Evolutionary conservation across 2,888 invertebrate genomes (phyloP).

Genomic region (Cataglyphis cursor): DNA sequence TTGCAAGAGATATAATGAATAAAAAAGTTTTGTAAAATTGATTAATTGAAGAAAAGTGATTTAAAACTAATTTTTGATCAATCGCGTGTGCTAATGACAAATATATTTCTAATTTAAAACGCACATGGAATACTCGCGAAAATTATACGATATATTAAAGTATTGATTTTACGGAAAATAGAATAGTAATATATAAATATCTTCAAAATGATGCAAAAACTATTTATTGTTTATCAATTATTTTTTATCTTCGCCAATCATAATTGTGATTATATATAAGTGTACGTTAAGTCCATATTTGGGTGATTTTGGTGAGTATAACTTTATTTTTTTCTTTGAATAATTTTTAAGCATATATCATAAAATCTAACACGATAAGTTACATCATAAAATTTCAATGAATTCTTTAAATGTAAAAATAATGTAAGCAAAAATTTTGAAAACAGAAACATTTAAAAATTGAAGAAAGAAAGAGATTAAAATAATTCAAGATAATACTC

Average conservation of each 20-base stretch:
- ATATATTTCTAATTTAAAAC: slow-evolving; percentile 6
- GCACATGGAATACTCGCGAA: background rate
- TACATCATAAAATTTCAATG: background rate
- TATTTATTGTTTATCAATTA: background rate
- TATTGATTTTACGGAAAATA: background rate
- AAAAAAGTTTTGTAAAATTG: background rate
- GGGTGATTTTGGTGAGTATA: slow-evolving; percentile 9
- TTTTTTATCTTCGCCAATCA: background rate
- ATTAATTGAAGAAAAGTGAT: background rate
- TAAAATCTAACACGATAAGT: background rate
- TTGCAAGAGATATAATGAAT: background rate
- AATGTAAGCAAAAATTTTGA: background rate
- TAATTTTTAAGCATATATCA: background rate
- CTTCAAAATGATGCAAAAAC: slow-evolving; percentile 4
- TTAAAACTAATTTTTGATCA: background rate
- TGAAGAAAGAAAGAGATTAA: background rate
- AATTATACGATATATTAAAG: background rate
- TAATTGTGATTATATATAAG: background rate
- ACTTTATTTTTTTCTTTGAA: background rate
- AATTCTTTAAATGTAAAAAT: background rate
- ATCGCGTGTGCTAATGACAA: background rate
- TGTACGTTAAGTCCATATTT: background rate
- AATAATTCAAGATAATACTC: background rate
- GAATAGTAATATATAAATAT: background rate
- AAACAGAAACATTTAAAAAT: background rate